Conservation (phyloP, 2,888 invertebrate genomes). For the Teinopalpus imperialis region DNA sequence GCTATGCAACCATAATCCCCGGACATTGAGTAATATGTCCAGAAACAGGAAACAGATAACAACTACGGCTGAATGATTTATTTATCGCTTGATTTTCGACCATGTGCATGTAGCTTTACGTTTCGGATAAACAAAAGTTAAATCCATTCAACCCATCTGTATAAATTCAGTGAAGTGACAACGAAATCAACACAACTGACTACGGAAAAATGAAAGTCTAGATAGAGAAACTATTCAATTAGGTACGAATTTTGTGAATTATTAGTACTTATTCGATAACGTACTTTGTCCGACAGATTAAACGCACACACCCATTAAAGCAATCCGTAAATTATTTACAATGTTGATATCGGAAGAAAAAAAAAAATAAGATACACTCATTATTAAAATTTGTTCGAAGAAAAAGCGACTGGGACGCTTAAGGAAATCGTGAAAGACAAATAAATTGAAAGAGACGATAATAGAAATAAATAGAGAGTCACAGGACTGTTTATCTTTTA, state of each 20-base stretch:
- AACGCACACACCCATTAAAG: constrained; percentile 23
- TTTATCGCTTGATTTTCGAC: constrained; percentile 26
- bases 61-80: constrained; percentile 30
- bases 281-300: constrained; percentile 17
- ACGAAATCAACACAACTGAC: constrained; percentile 17
- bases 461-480: constrained; percentile 23
- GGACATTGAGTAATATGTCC: constrained; percentile 55
- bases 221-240: constrained; percentile 25
- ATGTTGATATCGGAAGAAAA: constrained; percentile 16
- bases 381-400: constrained; percentile 18
- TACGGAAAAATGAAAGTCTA: constrained; percentile 26
- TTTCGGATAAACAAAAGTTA: constrained; percentile 27
- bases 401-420: constrained; percentile 18
- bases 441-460: constrained; percentile 24
- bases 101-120: constrained; percentile 25
- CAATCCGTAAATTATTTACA: constrained; percentile 23
- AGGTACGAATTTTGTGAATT: constrained; percentile 25
- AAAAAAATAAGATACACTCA: constrained; percentile 17
- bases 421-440: constrained; percentile 22
- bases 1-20: constrained; percentile 37
- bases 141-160: constrained; percentile 22
- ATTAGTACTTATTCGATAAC: constrained; percentile 23
- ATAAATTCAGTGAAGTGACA: constrained; percentile 19
- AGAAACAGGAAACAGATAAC: constrained; percentile 60
- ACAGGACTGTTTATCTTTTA: constrained; percentile 23